These are phyloP conservation scores for Neolamprologus sp. DNA, from an alignment of 2,113 vertebrate species.

Conservation along the genomic window DNA sequence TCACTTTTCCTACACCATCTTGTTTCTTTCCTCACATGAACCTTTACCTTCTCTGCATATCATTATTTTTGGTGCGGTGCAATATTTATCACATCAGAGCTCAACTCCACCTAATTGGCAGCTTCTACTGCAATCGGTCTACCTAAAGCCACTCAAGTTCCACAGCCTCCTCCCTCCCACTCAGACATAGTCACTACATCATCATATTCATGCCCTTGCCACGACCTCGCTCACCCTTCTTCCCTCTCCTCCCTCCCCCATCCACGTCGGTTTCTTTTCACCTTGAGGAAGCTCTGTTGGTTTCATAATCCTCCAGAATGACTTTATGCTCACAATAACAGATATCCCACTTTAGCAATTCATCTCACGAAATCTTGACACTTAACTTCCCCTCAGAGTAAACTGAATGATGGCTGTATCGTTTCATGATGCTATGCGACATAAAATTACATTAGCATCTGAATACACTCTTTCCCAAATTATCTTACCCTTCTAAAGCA, in stretches of 20 bases:
- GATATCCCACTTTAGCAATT: not conserved
- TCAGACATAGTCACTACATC: constrained; percentile 2
- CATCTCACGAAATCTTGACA: not conserved
- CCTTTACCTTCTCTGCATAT: not conserved
- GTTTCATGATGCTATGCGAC: not conserved
- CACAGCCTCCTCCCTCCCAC: not conserved
- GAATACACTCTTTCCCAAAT: not conserved
- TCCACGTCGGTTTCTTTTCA: not conserved
- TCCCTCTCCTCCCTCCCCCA: not conserved
- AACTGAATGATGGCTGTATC: constrained; percentile 3
- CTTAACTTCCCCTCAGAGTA: not conserved
- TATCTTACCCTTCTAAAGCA: not conserved
- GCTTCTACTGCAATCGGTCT: not conserved
- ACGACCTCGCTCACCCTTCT: not conserved
- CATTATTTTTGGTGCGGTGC: not conserved
- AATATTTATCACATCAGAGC: not conserved
- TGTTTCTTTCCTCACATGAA: not conserved
- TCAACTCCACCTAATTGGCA: constrained; percentile 11
- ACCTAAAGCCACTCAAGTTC: constrained; percentile 6
- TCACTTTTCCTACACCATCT: not conserved
- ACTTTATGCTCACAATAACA: not conserved
- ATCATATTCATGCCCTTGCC: not conserved
- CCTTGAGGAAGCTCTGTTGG: not conserved
- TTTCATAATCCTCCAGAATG: not conserved
- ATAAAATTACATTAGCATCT: not conserved